Percentiles rank a stretch among this genome's conserved stretches.
These are phyloP conservation scores for Gavia stellata DNA, from an alignment of 2,113 vertebrate species.

Conservation along the genomic window DNA sequence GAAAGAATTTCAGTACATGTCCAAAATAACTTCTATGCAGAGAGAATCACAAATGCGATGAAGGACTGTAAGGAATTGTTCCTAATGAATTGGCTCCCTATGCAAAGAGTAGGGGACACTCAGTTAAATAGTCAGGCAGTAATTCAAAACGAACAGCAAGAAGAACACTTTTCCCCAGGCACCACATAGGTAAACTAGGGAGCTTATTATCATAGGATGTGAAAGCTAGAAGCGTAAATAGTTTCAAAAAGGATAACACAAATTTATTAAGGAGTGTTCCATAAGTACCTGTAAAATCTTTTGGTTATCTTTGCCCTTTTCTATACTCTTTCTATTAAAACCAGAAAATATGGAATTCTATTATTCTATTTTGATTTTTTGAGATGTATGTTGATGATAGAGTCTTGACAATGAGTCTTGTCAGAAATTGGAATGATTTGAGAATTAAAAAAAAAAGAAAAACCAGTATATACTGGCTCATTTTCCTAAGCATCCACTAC, in stretches of 20 bases:
- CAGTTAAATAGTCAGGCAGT: neutral
- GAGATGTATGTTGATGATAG: neutral
- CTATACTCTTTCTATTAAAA: neutral
- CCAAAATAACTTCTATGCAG: neutral
- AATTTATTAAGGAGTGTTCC: neutral
- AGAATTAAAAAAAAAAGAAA: neutral
- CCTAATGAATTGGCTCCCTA: neutral
- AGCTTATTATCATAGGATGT: neutral
- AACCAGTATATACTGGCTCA: neutral
- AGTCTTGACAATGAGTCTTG: neutral
- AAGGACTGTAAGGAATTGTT: neutral
- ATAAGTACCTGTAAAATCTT: neutral
- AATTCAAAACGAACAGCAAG: neutral
- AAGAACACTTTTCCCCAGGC: neutral
- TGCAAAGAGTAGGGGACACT: neutral
- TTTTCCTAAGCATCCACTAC: neutral
- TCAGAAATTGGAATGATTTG: neutral
- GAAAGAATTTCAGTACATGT: neutral
- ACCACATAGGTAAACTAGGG: neutral
- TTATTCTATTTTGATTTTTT: neutral
- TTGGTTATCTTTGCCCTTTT: neutral
- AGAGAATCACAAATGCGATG: neutral
- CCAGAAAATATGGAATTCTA: fast-evolving
- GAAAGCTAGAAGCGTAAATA: neutral
- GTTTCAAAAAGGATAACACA: neutral